Percentiles rank a stretch among this genome's conserved stretches.
Conservation (phyloP, 2,113 vertebrate species). For the Nycticryphes semicollaris region DNA sequence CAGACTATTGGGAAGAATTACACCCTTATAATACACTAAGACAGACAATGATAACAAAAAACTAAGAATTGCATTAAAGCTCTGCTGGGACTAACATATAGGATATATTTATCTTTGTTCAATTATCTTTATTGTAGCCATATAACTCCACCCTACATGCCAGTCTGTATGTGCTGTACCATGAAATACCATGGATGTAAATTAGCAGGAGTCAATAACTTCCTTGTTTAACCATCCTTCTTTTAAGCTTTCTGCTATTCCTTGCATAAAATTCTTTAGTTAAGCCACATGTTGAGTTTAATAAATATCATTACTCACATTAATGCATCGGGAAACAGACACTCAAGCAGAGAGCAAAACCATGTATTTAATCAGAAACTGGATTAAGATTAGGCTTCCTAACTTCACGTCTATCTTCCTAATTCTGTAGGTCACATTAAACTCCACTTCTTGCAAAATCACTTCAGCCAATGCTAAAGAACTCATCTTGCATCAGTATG, state of each 20-base stretch:
- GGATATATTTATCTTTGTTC: neutral
- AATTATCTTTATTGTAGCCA: neutral
- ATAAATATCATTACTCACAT: neutral
- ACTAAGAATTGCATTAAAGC: neutral
- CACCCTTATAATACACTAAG: neutral
- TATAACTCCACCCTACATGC: neutral
- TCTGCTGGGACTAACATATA: neutral
- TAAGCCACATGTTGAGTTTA: neutral
- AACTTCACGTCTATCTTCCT: neutral
- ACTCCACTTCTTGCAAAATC: neutral
- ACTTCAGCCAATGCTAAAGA: neutral
- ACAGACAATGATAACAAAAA: neutral
- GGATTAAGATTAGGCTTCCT: neutral
- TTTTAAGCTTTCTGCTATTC: neutral
- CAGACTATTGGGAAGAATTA: slow-evolving; percentile 13
- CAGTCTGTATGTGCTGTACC: neutral
- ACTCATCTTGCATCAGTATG: neutral
- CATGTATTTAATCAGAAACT: neutral
- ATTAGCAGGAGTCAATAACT: neutral
- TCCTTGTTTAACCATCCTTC: neutral
- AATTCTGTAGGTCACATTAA: neutral
- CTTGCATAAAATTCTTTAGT: neutral
- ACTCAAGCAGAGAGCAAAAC: neutral
- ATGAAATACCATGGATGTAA: neutral
- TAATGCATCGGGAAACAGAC: neutral